Evolutionary conservation across 2,797 vertebrate species (phyloP), one percentile per base, ranked within the genome.

Genomic region (Ispidina lecontei): DNA sequence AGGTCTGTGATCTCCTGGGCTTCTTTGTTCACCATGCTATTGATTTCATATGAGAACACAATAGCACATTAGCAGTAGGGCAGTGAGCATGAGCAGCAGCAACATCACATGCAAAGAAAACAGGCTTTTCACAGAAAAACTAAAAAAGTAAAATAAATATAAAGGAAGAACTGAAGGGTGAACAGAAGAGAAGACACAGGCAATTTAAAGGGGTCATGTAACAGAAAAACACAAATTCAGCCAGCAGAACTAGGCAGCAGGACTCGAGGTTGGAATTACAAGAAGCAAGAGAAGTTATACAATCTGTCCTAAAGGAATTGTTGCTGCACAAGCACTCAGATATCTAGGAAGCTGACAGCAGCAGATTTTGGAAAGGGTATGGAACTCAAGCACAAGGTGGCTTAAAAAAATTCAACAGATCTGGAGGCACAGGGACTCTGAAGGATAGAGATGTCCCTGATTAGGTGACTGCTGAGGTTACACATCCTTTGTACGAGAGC

Each of bases 331-430:
- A 85, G 26, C 29, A 75, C 8, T 72, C 39, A n/a, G 16, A 76
- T 78, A 76, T 47, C 60, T 62, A 84, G 22, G 6, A 49, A 58
- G 29, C 0, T 68, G 69, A 76, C 6, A 74, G 54, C 47, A 74
- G 31, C 46, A 56, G 43, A 21, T 71, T 91, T 91, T 71, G 62
- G 72, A 79, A 44, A 90, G 35, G 17, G 51, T n/a, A 77, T 16
- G 25, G 55, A 89, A 74, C 9, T 69, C 69, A 65, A 80, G 43
- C 4, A 5, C 29, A 81, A 54, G 33, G 33, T 79, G 60, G 64
- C 81, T 91, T 82, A 82, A 95, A 92, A 90, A 92, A 90, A 79
- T 54, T 76, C 35, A 70, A 35, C 37, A 64, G 22, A 82, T 64
- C 71, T 84, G 37, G 54, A 78, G 47, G 62, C 46, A 89, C 26